These are phyloP conservation scores for Pteromalus puparum DNA, from an alignment of 1,140 invertebrate genomes.

Conservation along the genomic window DNA sequence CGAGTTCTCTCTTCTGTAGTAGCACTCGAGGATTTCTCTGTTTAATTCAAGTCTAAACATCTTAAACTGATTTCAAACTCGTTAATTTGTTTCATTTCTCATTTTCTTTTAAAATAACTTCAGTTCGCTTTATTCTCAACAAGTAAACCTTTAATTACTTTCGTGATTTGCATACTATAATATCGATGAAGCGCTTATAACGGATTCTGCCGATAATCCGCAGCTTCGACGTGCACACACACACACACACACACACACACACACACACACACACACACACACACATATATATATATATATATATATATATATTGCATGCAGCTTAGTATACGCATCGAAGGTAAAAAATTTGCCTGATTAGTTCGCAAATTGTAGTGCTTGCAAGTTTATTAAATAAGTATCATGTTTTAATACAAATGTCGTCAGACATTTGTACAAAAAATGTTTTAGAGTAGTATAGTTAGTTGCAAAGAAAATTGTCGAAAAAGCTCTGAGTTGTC, in stretches of 20 bases:
- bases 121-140: neutral
- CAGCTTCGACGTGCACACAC: too few relatives aligned
- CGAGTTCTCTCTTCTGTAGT: too few relatives aligned
- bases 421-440: too few relatives aligned
- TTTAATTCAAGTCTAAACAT: too few relatives aligned
- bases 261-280: too few relatives aligned
- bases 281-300: too few relatives aligned
- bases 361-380: neutral
- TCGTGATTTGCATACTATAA: neutral
- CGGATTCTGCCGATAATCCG: neutral
- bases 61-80: neutral
- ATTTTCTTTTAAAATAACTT: neutral
- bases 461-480: too few relatives aligned
- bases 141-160: neutral
- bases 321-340: neutral
- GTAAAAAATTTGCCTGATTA: neutral
- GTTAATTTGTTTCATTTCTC: neutral
- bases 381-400: neutral
- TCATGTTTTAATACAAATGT: neutral
- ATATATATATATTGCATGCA: neutral
- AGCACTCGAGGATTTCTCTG: too few relatives aligned
- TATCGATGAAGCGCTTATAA: neutral
- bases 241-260: too few relatives aligned
- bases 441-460: too few relatives aligned
- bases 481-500: neutral